Evolutionary conservation across 2,888 invertebrate genomes (phyloP), one percentile per base, ranked within the genome.

Genomic region (Tachina grossa): DNA sequence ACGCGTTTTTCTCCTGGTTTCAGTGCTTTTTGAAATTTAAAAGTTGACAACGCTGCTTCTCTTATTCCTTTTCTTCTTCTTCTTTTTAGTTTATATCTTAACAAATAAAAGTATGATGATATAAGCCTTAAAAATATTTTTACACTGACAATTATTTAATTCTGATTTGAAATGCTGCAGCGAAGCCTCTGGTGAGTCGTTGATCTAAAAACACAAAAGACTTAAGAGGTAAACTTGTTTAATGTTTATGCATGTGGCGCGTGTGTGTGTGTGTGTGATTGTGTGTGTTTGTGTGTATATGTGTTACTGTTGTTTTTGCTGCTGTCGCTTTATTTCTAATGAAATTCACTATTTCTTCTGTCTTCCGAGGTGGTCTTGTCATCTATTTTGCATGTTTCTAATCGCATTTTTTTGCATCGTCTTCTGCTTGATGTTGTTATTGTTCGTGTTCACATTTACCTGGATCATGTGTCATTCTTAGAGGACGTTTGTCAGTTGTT

Each of bases 401-500:
- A 72, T 59, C 71, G 31, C 53, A 61, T 75, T 76, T 69, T 63
- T 49, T 49, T 71, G 19, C 49, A 41, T 2, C 59, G 66, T 31
- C 65, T 13, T 19, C 11, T 68, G 0, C 55, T 49, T 72, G 41
- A 43, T 72, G 41, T 47, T 69, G 43, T 41, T 69, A 49, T 69
- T 69, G 53, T 43, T 63, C 69, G 51, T 74, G 78, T 72, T 82
- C 65, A 83, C 82, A 85, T 85, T 83, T 85, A 55, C 75, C 75
- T 85, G 71, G 79, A 83, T 85, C 83, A 85, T 85, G 75, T 85
- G 83, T 85, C 85, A 85, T 85, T 85, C 85, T 83, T 79, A 76
- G 85, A 83, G 83, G 85, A 85, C 85, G 85, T 76, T 85, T 85
- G 83, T 83, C 79, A 79, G 85, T 85, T 81, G 47, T 57, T 61